A percentile compares a stretch with the other conserved stretches of the same genome.
Conservation (phyloP, 2,888 invertebrate genomes). For the Adelognathus sp. region DNA sequence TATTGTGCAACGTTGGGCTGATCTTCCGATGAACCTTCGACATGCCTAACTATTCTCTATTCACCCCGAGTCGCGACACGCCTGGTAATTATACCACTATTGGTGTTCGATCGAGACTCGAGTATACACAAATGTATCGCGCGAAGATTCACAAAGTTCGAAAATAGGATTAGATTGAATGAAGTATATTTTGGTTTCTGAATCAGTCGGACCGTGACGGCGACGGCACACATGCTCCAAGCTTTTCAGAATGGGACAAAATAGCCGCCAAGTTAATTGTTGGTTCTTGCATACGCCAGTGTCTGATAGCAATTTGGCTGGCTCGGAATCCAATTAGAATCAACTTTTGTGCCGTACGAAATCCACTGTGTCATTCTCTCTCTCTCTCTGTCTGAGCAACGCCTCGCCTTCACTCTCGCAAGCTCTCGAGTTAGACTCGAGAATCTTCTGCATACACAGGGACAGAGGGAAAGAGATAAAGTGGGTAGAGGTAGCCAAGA, state of each 20-base stretch:
- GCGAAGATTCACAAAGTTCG: neutral
- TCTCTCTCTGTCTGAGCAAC: neutral
- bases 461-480: neutral
- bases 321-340: conserved; percentile 49
- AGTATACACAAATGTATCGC: neutral
- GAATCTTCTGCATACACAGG: conserved; percentile 25
- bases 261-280: conserved; percentile 36
- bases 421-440: conserved; percentile 41
- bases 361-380: neutral
- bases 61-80: too few species aligned
- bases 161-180: conserved; percentile 38
- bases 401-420: neutral
- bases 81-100: too few species aligned
- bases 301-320: conserved; percentile 19
- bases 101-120: neutral
- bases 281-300: neutral
- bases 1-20: too few species aligned
- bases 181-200: conserved; percentile 47
- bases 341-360: conserved; percentile 10
- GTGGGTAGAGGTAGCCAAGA: conserved; percentile 31
- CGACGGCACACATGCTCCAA: neutral
- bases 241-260: conserved; percentile 35
- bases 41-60: too few species aligned
- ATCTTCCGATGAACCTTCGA: too few species aligned
- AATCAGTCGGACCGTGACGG: conserved; percentile 46